phyloP scores from a whole-genome alignment of 2,797 vertebrate species.

The Etheostoma nigrum region DNA sequence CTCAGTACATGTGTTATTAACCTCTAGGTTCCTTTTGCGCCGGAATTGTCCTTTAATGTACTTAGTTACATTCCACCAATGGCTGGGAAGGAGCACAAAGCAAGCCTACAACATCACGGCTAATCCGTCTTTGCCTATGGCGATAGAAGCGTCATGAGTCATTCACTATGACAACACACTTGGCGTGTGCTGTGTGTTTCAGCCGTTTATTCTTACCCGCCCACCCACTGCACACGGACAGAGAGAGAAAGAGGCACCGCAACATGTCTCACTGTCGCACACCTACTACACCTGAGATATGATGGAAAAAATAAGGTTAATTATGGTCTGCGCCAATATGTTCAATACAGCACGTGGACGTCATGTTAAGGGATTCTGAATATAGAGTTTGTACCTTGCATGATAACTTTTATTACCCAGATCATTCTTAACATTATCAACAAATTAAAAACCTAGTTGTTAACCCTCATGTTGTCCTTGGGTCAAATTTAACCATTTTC shows the following conservation, averaged over 20 bases:
- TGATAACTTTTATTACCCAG: not conserved
- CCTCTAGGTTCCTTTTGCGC: too few species aligned
- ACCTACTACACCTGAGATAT: not conserved
- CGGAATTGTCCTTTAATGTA: too few species aligned
- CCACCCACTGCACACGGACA: slow-evolving; percentile 16
- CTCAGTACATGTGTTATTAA: too few species aligned
- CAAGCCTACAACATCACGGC: too few species aligned
- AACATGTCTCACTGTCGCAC: not conserved
- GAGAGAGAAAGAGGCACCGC: not conserved
- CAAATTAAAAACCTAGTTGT: not conserved
- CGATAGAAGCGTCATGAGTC: not conserved
- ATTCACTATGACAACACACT: slow-evolving; percentile 11
- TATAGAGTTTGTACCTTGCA: not conserved
- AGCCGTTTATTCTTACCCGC: slow-evolving; percentile 38
- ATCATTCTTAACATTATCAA: not conserved
- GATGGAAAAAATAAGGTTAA: slow-evolving; percentile 15
- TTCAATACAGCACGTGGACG: not conserved
- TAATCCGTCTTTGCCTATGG: slow-evolving; percentile 40
- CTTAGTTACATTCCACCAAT: too few species aligned
- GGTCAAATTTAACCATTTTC: too few species aligned
- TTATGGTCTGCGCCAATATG: not conserved
- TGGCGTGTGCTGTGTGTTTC: slow-evolving; percentile 44
- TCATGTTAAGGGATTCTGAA: not conserved
- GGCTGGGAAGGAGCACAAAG: too few species aligned
- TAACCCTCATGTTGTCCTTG: too few species aligned